Evolutionary conservation across 2,888 invertebrate species (phyloP), one percentile per base, ranked within the genome.

Genomic region (Epistrophella euchroma): DNA sequence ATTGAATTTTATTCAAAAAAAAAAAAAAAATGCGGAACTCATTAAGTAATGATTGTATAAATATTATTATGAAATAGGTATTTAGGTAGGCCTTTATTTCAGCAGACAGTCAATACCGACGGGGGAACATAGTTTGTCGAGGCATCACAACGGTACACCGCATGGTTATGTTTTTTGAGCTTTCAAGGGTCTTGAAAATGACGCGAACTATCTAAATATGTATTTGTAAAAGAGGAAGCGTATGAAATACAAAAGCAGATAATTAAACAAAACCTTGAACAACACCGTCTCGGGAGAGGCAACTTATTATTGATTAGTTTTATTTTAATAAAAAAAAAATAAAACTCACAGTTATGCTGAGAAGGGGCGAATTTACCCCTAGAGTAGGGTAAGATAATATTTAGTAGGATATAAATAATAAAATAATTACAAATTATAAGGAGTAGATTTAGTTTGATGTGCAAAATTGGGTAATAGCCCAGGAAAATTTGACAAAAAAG

Each of bases 221-320:
- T 35, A 35, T 50, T 25, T 25, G 22, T 25, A 52, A 52, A 77
- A 72, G 56, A 76, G 81, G 64, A 76, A 64, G 56, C 19, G 40
- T 45, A 47, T 52, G 45, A 11, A 32, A 37, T 19, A 71, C 40
- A 50, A 55, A 56, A 56, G 62, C 25, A 22, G 37, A 71, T 70
- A 50, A 71, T 43, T 17, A 68, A 82, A 83, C 40, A 78, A 60
- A 78, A 45, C 73, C 78, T 78, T 78, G 68, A 73, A 56, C 50
- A 78, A 47, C 45, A 52, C 50, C 28, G 43, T 45, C 52, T 52
- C 15, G 43, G 28, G 43, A 45, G 28, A 4, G 35, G 72, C 55
- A 60, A 77, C 52, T 77, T 76, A 37, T 81, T 77, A 82, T 83
- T 83, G 82, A 83, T 78, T 73, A 17, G 19, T 4, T 32, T 32